These are phyloP conservation scores for Arion vulgaris DNA, from an alignment of 1,140 invertebrate genomes.

Conservation along the genomic window DNA sequence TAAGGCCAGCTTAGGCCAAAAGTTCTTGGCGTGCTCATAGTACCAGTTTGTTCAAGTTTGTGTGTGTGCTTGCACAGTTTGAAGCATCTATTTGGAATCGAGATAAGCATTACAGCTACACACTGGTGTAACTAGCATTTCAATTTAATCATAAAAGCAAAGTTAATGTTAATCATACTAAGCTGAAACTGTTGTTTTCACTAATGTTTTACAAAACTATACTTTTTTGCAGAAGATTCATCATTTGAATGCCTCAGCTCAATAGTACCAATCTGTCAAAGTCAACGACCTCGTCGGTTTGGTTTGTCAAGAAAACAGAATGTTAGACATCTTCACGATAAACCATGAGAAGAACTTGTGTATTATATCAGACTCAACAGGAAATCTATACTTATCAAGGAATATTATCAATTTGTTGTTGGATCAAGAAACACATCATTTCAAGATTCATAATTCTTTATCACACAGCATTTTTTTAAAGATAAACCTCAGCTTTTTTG, in stretches of 20 bases:
- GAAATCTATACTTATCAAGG: background rate
- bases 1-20: no score
- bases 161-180: no score
- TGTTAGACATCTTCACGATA: constrained; percentile 32
- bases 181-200: background rate
- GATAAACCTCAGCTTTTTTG: no score
- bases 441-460: background rate
- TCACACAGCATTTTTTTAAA: no score
- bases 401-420: background rate
- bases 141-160: no score
- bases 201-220: background rate
- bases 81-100: no score
- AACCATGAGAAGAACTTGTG: background rate
- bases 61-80: no score
- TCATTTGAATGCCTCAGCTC: background rate
- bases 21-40: no score
- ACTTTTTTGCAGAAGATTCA: background rate
- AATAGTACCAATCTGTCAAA: background rate
- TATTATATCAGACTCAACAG: no score
- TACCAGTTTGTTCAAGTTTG: no score
- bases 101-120: no score
- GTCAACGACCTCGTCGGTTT: constrained; percentile 12
- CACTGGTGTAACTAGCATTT: no score
- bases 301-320: constrained; percentile 35
- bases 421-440: background rate